These are phyloP conservation scores for Squalus acanthias DNA, from an alignment of 2,797 vertebrate species.

Conservation along the genomic window DNA sequence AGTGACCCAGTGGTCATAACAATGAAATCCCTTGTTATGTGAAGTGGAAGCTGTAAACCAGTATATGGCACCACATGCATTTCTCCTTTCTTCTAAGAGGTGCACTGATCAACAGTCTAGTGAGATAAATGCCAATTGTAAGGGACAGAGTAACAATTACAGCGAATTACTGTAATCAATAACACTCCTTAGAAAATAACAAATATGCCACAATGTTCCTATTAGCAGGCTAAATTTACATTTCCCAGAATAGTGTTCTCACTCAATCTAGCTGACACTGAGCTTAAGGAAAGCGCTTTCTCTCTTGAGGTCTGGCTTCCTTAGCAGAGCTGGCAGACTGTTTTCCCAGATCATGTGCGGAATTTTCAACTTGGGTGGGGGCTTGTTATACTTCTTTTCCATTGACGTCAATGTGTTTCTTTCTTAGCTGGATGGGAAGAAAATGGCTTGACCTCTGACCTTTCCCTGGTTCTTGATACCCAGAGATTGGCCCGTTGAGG, in stretches of 20 bases:
- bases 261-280: not conserved
- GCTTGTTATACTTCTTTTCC: no score
- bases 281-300: not conserved
- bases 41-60: not conserved
- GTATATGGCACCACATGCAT: not conserved
- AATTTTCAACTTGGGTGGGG: no score
- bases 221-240: not conserved
- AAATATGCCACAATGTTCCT: not conserved
- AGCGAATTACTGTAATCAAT: not conserved
- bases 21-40: not conserved
- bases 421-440: no score
- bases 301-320: not conserved
- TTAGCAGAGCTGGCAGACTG: not conserved
- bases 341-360: not conserved
- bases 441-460: no score
- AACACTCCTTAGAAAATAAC: not conserved
- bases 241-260: not conserved
- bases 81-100: not conserved
- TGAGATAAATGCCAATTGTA: not conserved
- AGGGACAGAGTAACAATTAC: not conserved
- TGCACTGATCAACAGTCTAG: not conserved
- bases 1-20: no score
- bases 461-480: no score
- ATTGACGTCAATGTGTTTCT: no score
- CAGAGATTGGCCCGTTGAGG: no score